phyloP scores from a whole-genome alignment of 2,888 invertebrate species.

The Eupeodes latifasciatus region DNA sequence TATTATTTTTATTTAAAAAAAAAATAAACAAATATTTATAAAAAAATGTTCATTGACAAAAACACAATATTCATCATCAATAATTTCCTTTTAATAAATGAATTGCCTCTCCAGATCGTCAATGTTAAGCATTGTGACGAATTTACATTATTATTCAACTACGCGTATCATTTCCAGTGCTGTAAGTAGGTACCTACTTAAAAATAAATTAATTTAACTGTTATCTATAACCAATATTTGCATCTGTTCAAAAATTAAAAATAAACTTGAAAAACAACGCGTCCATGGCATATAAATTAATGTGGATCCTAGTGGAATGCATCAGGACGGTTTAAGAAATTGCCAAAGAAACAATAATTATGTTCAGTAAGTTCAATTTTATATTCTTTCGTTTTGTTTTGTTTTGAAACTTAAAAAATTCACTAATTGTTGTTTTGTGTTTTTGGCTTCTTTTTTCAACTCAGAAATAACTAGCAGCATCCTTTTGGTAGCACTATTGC shows the following conservation, averaged over 20 bases:
- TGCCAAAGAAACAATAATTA: constrained; percentile 22
- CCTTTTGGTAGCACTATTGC: not conserved
- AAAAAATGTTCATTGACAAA: not conserved
- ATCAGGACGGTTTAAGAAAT: constrained; percentile 12
- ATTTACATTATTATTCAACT: constrained; percentile 30
- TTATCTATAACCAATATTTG: constrained; percentile 22
- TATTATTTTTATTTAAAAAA: not conserved
- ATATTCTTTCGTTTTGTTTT: too few relatives aligned
- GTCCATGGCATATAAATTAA: constrained; percentile 48
- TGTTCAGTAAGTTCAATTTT: constrained; percentile 40
- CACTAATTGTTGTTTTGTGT: too few relatives aligned
- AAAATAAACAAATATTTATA: not conserved
- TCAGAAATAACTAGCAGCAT: too few relatives aligned
- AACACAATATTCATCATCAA: not conserved
- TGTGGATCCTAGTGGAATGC: constrained; percentile 42
- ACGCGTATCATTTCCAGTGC: too few relatives aligned
- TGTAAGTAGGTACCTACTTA: too few relatives aligned
- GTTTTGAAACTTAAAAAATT: too few relatives aligned
- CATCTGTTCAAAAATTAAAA: not conserved
- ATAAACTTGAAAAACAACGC: constrained; percentile 5
- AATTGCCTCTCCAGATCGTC: constrained; percentile 9
- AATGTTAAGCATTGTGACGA: constrained; percentile 12
- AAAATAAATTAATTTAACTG: too few relatives aligned
- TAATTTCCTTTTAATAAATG: not conserved
- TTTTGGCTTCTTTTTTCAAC: too few relatives aligned